Evolutionary conservation across 2,888 invertebrate species (phyloP), one percentile per base, ranked within the genome.

Genomic region (Sminthurides aquaticus): DNA sequence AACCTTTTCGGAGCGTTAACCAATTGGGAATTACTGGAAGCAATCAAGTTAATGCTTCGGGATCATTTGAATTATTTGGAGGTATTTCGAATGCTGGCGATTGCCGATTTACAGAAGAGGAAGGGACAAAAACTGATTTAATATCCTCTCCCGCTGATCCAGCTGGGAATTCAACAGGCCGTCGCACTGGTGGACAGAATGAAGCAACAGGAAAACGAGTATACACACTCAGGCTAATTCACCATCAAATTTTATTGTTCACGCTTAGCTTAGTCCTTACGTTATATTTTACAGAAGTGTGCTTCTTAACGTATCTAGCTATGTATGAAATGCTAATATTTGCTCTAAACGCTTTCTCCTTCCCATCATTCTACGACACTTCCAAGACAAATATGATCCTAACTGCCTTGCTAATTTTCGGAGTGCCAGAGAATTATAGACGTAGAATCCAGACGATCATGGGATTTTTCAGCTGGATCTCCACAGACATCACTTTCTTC

Each of bases 401-500:
- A 3, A 24, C 63, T 27, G 28, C 49, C 26, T 43, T 60, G 20
- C 27, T 59, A 5, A 24, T 64, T 24, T 60, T 60, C 52, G 60
- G 60, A 55, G 55, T 60, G n/a, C 27, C 56, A 2, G 60, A 64
- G 48, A 20, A 26, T 3, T 52, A 54, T 18, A 29, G 64, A 26
- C 24, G n/a, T 15, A 34, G 43, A 55, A 48, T 64, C 25, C 24
- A 54, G 26, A 29, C 43, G 48, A 26, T 43, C 34, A 34, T 58
- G 27, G 18, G 27, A 18, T 15, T 56, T 5, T 11, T 56, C 15
- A 60, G 22, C 18, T 60, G 60, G 64, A n/a, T 64, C 11, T 28
- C 48, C 3, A 43, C 60, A 15, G 64, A 64, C 25, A 55, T 64
- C 20, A 55, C 56, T 3, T 25, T 60, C 18, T 64, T 64, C 29